Evolutionary conservation across 1,140 invertebrate species (phyloP), one percentile per base, ranked within the genome.

Genomic region (Hycleus phaleratus): DNA sequence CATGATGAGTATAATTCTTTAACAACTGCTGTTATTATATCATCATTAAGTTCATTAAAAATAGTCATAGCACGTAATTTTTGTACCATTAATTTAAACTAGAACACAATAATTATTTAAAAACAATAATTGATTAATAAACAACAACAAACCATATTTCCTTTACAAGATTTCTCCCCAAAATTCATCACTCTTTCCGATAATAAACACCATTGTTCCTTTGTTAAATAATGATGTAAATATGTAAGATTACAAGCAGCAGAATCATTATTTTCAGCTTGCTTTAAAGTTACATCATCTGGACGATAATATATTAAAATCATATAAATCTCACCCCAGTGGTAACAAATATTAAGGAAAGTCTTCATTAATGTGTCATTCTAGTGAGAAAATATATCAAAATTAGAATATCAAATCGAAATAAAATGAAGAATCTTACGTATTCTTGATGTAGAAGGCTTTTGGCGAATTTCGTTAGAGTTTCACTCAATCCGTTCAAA

Each of bases 141-240:
- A 32, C 7, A 4, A 32, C 7, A 4, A 62, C 58, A 57, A 63
- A 72, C 70, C 68, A 72, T 63, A 10, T 68, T 60, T 53, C 64
- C 38, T 59, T 71, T 71, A 55, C 70, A 73, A 26, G 63, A 61
- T 45, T 55, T 46, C 58, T 69, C 65, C 38, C 71, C 71, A 60
- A 73, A 73, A 68, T 73, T 73, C n/a, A 50, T 68, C 40, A 73
- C 69, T 48, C 71, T 66, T 62, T 73, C 63, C 6, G 65, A 67
- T 56, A 73, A 66, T 26, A 68, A 49, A 48, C 66, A 64, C 71
- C 71, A 73, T 45, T 72, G 64, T 49, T 66, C 61, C 2, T 61
- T 50, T 6, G 59, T 63, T 26, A 73, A 49, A 59, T 72, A 73
- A 12, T 66, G 56, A 58, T 72, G 71, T 32, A 72, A 44, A 59